Evolutionary conservation across 2,113 vertebrate species (phyloP).

Genomic region (Pachycephala philippinensis): DNA sequence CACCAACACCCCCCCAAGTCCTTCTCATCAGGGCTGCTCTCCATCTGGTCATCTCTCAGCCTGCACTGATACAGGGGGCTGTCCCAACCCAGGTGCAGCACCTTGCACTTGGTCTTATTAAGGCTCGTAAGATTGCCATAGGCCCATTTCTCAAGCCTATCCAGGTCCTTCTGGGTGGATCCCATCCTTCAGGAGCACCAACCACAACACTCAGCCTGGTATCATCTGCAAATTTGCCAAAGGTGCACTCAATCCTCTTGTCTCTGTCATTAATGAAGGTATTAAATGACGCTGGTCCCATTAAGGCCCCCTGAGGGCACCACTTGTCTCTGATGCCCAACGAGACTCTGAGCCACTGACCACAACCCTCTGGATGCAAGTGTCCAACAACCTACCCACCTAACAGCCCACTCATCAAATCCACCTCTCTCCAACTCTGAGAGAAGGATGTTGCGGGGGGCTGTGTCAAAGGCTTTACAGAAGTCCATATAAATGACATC

Average conservation of each 20-base stretch:
- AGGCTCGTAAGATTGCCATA: neutral
- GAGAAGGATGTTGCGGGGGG: neutral
- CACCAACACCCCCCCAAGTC: too few species aligned
- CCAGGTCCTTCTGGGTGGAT: neutral
- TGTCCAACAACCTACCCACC: neutral
- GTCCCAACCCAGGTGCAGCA: neutral
- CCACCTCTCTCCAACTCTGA: neutral
- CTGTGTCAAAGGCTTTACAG: neutral
- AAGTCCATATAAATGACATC: neutral
- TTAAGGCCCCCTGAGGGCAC: neutral
- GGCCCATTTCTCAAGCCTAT: neutral
- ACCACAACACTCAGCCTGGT: neutral
- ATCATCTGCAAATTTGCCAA: neutral
- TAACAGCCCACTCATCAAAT: neutral
- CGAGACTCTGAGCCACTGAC: neutral
- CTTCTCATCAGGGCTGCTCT: neutral
- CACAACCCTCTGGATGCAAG: neutral
- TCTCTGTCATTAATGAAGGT: neutral
- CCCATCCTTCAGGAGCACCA: neutral
- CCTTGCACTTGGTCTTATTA: neutral
- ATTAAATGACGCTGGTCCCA: neutral
- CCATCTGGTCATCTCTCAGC: too few species aligned
- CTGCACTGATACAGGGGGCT: accelerated
- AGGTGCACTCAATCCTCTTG: neutral
- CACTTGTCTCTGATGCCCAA: neutral